Base-by-base conservation (phyloP, 2,888 invertebrate genomes). In the Cantharis rustica region DNA sequence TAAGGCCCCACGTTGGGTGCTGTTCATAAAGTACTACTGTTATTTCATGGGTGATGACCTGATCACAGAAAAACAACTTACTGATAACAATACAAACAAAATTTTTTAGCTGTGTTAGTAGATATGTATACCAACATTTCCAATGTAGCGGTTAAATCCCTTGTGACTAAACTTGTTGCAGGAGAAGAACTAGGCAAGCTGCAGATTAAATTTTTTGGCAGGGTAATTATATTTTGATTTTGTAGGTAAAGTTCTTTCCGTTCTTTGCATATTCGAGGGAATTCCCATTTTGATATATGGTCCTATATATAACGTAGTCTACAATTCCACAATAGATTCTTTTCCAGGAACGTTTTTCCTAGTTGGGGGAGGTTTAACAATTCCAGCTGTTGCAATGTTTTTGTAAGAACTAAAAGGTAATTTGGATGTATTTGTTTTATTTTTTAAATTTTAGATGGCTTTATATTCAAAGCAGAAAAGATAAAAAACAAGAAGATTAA, bases 91-190 rank as follows among this genome's bases (percentile, higher is more conserved):
- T n/a, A n/a, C n/a, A n/a, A n/a, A n/a, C n/a, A n/a, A n/a, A n/a
- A n/a, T n/a, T 20, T 23, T 81, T 61, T 89, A 5, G 88, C 91
- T 80, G 91, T 91, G 26, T 88, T 91, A 75, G 90, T 91, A 80
- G 90, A 91, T 64, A 83, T 84, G 79, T 78, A 84, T 10, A 84
- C 84, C 71, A 89, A 89, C 17, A 89, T 90, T 1, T 90, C 90
- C 0, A 85, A 91, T 27, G 91, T 91, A n/a, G 90, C 91, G 1
- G 88, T 91, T 70, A 86, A 91, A 69, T 91, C 91, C 1, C 89
- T 91, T 68, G 90, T 90, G 2, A 89, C 90, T 0, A 91, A 91
- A 82, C 88, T 89, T 79, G 91, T 91, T 4, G 88, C 90, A 23
- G 84, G 87, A 3, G 90, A 91, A 79, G 91, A 91, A 89, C 87